Conservation (phyloP, 2,888 invertebrate genomes). For the Andrena haemorrhoa region DNA sequence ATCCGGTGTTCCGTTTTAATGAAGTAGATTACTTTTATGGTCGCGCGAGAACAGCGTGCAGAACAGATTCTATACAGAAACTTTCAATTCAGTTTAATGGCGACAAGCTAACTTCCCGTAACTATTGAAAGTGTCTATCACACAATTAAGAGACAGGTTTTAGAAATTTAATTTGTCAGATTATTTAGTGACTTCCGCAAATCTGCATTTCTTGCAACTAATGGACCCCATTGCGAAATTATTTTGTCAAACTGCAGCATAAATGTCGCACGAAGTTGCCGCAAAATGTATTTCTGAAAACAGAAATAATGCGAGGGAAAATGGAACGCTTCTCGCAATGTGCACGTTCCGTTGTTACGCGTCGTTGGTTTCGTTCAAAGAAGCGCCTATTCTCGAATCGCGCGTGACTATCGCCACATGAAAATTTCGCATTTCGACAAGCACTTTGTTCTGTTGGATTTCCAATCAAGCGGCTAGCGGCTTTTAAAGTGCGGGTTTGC, state of each 20-base stretch:
- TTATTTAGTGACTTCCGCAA: no score
- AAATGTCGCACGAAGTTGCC: no score
- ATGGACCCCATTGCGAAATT: no score
- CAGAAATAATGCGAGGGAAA: not conserved
- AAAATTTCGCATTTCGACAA: conserved; percentile 4
- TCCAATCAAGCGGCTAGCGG: conserved; percentile 6
- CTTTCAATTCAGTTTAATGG: not conserved
- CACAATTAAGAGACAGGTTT: not conserved
- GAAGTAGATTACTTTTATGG: not conserved
- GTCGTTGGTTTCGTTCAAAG: not conserved
- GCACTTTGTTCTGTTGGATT: conserved; percentile 14
- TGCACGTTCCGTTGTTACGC: not conserved
- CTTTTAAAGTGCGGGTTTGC: conserved; percentile 25
- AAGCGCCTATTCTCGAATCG: not conserved
- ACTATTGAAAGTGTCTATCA: not conserved
- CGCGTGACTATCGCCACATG: not conserved
- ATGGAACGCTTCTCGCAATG: not conserved
- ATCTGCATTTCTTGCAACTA: no score
- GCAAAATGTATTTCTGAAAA: not conserved
- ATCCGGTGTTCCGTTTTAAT: conserved; percentile 21
- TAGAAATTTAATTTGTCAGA: no score
- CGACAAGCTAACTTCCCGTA: not conserved
- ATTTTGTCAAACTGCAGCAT: no score
- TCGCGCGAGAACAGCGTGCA: not conserved
- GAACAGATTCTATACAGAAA: not conserved